Evolutionary conservation across 2,888 invertebrate species (phyloP), one percentile per base, ranked within the genome.

Genomic region (Temnothorax unifasciatus): DNA sequence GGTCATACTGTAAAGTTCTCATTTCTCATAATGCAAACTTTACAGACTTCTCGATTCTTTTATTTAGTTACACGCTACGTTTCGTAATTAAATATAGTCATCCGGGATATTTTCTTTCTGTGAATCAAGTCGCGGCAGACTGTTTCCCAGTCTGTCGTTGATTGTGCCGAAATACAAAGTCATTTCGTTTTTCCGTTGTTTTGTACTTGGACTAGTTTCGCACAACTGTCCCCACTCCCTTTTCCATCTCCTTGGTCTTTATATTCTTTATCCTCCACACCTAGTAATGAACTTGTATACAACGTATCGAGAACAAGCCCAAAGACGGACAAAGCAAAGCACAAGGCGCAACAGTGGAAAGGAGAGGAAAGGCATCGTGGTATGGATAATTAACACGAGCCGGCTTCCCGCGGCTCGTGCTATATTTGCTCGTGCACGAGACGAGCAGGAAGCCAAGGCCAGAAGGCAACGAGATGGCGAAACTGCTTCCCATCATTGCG

Each of bases 301-400:
- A 52, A 18, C 68, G 44, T 54, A 83, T 77, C 76, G 77, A 63
- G 64, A 71, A 73, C 64, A 50, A 29, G 25, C 41, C 15, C 34
- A 52, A 50, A 81, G 57, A 68, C 54, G 41, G 59, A 83, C 44
- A 77, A 83, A 75, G 52, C 44, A 77, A 83, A 75, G 52, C 18
- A 71, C 54, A 25, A 85, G 54, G 18, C 21, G n/a, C 41, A n/a
- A 75, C 41, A 59, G 44, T 68, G 69, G 64, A 61, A 68, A 44
- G 38, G 50, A 71, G 47, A 71, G 69, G 13, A 13, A 66, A 86
- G 69, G 75, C 52, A 61, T 86, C 76, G 76, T 76, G 68, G 88
- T 87, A 88, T 86, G 89, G 92, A 92, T 93, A 93, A 93, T 93
- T 93, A 93, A 93, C 92, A 91, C 90, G 86, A 91, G 91, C 88